phyloP scores from a whole-genome alignment of 1,140 invertebrate species.

The Colletes latitarsis region DNA sequence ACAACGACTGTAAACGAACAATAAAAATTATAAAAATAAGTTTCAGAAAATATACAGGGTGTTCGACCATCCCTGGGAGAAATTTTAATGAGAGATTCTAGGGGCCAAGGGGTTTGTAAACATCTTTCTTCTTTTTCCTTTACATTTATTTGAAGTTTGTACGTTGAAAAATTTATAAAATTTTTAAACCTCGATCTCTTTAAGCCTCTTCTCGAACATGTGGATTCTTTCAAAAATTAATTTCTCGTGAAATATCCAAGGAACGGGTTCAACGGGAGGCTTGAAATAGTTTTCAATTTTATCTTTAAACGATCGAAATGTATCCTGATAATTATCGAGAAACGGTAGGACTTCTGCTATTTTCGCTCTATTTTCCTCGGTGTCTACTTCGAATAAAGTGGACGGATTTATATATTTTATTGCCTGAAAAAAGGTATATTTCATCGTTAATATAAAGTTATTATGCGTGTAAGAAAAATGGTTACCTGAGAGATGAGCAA shows the following conservation, averaged over 20 bases:
- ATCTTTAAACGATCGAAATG: slow-evolving; percentile 79
- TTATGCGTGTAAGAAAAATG: too few species aligned
- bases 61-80: too few species aligned
- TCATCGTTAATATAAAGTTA: too few species aligned
- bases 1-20: slow-evolving; percentile 83
- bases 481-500: slow-evolving; percentile 86
- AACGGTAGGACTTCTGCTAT: slow-evolving; percentile 64
- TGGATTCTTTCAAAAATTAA: slow-evolving; percentile 84
- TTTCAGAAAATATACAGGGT: neutral
- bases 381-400: slow-evolving; percentile 84
- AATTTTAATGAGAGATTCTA: too few species aligned
- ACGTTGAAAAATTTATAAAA: neutral
- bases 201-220: slow-evolving; percentile 82
- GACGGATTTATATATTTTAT: slow-evolving; percentile 74
- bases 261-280: slow-evolving; percentile 76
- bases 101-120: too few species aligned
- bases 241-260: slow-evolving; percentile 85
- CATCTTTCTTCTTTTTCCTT: too few species aligned
- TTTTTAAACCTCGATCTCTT: slow-evolving; percentile 66
- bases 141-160: too few species aligned
- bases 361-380: slow-evolving; percentile 79
- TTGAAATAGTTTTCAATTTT: slow-evolving; percentile 83
- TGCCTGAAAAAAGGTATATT: slow-evolving; percentile 51
- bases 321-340: slow-evolving; percentile 69
- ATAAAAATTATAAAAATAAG: neutral